Evolutionary conservation across 2,113 vertebrate genomes (phyloP), one percentile per base, ranked within the genome.

Genomic region (Cnemophilus loriae): DNA sequence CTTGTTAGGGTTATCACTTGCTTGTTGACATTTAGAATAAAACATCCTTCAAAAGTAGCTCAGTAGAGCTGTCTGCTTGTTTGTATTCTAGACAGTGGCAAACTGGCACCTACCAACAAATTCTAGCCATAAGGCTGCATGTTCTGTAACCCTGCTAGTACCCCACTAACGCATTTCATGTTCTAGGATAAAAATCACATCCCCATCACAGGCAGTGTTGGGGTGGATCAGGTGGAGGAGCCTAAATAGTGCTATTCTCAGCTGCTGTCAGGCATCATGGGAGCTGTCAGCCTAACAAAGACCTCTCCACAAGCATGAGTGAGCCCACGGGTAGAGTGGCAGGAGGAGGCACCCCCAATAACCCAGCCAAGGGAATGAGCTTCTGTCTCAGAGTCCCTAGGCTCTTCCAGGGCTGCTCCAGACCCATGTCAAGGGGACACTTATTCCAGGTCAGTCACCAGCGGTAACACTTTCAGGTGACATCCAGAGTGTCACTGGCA

Each of bases 251-350:
- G 12, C 11, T 32, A 8, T 67, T 10, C 3, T 16, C 2, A 4
- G 18, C 10, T 39, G 4, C 24, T 73, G 9, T 28, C 28, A 77
- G 28, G n/a, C 16, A 50, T 79, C 46, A 50, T 5, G 46, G 16
- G 26, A 69, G 12, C 26, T 4, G 6, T n/a, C 49, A 63, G 10
- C 10, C 28, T 16, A 49, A 17, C 7, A 41, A 49, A 44, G 6
- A 7, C 1, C 0, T 23, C 10, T 57, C 23, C 49, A 28, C 5
- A 42, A 5, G 5, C 9, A 24, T 3, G 17, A 56, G 8, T 13
- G 10, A 23, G 7, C 12, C 16, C 27, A 39, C 0, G 3, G 28
- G 1, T 18, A 35, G 7, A 3, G 4, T 1, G 14, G 24, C 16
- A 46, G 33, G 28, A 41, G 5, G 5, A 23, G 5, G 7, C 7